Percentiles rank a stretch among this genome's conserved stretches.
phyloP scores from a whole-genome alignment of 2,113 vertebrate species.

The Scytalopus superciliaris region DNA sequence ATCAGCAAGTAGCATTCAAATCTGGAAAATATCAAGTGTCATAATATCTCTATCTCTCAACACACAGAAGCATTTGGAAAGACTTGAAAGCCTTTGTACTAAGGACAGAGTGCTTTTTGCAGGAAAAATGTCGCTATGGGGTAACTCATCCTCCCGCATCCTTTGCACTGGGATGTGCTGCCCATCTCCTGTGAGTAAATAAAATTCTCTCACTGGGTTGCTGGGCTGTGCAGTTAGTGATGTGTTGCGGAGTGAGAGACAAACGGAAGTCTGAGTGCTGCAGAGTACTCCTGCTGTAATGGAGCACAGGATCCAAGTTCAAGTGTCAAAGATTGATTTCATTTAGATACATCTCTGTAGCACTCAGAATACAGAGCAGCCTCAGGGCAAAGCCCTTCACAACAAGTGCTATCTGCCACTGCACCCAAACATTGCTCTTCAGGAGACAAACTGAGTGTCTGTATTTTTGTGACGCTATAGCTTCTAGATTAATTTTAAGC shows the following conservation, averaged over 20 bases:
- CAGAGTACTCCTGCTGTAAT: not conserved
- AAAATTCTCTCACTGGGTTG: not conserved
- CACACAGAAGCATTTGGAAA: not conserved
- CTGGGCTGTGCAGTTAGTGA: not conserved
- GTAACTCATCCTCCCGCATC: accelerated
- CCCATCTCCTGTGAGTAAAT: not conserved
- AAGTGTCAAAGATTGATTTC: not conserved
- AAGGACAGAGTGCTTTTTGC: not conserved
- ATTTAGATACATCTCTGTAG: not conserved
- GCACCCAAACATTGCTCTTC: not conserved
- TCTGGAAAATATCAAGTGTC: not conserved
- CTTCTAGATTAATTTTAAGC: not conserved
- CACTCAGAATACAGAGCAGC: not conserved
- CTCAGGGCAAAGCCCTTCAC: not conserved
- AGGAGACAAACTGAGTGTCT: not conserved
- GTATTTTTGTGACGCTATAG: not conserved
- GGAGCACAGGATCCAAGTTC: not conserved
- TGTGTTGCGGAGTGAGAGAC: not conserved
- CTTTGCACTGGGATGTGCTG: not conserved
- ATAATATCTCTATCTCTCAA: not conserved
- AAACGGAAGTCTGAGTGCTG: not conserved
- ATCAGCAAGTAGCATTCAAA: not conserved
- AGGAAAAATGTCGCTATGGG: accelerated
- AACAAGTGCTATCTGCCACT: not conserved
- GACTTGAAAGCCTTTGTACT: not conserved